phyloP scores from a whole-genome alignment of 1,140 invertebrate species.

The Trissolcus basalis region DNA sequence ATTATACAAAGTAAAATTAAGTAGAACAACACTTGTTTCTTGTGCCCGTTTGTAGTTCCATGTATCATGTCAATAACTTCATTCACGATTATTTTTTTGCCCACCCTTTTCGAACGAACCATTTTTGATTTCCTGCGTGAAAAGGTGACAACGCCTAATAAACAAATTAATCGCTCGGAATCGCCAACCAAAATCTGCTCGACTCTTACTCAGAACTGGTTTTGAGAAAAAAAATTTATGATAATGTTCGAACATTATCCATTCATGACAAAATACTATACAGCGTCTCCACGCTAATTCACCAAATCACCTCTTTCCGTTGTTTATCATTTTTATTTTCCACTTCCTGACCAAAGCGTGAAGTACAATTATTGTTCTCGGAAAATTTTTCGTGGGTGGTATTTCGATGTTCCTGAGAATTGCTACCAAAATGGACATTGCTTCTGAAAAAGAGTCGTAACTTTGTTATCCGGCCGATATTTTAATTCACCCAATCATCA shows the following conservation, averaged over 20 bases:
- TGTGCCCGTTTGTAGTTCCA: conserved; percentile 19
- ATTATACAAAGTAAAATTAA: conserved; percentile 36
- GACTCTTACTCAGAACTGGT: conserved; percentile 24
- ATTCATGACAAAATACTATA: conserved; percentile 24
- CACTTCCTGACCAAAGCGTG: conserved; percentile 45
- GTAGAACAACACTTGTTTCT: conserved; percentile 29
- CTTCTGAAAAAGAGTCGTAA: conserved; percentile 45
- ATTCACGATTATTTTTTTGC: conserved; percentile 22
- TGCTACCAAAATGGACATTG: conserved; percentile 19
- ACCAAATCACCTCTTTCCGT: conserved; percentile 48
- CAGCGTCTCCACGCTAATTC: conserved; percentile 26
- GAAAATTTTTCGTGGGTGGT: conserved; percentile 44
- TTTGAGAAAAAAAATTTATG: conserved; percentile 35
- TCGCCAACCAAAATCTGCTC: conserved; percentile 21
- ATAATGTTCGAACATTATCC: conserved; percentile 42
- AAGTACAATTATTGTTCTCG: conserved; percentile 40
- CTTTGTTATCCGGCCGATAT: conserved; percentile 29
- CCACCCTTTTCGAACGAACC: conserved; percentile 9
- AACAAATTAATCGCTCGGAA: conserved; percentile 43
- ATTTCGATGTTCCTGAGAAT: conserved; percentile 22
- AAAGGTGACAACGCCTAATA: conserved; percentile 43
- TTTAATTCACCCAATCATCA: conserved; percentile 39
- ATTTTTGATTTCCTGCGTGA: conserved; percentile 14
- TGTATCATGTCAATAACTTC: conserved; percentile 46
- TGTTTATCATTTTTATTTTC: conserved; percentile 53